Evolutionary conservation across 2,888 invertebrate genomes (phyloP).

Genomic region (Agonopterix heracliana): DNA sequence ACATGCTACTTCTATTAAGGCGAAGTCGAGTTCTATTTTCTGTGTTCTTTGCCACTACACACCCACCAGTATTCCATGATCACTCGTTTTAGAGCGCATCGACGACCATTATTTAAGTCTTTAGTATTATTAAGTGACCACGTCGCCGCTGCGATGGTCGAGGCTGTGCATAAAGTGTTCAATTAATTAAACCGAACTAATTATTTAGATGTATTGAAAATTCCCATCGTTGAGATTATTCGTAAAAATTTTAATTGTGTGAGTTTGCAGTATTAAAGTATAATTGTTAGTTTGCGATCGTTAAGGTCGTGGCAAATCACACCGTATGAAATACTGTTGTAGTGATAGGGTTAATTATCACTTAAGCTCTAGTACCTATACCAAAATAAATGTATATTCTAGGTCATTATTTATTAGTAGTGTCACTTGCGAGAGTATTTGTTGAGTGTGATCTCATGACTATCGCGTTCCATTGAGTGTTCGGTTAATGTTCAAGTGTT

Average conservation of each 20-base stretch:
- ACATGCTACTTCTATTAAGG: too few species aligned
- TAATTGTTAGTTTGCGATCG: conserved; percentile 36
- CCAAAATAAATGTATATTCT: conserved; percentile 67
- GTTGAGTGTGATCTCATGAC: conserved; percentile 68
- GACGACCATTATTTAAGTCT: conserved; percentile 64
- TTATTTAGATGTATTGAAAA: conserved; percentile 52
- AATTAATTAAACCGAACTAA: conserved; percentile 57
- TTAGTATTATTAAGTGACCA: conserved; percentile 50
- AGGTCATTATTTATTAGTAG: conserved; percentile 70
- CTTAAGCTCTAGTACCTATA: conserved; percentile 66
- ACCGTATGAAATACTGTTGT: conserved; percentile 35
- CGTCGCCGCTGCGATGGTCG: conserved; percentile 56
- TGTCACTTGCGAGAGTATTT: conserved; percentile 50
- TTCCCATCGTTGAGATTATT: conserved; percentile 69
- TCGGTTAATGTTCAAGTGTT: conserved; percentile 49
- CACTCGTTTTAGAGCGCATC: conserved; percentile 76
- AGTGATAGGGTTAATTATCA: conserved; percentile 32
- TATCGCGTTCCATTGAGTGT: conserved; percentile 43
- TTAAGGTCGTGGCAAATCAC: conserved; percentile 44
- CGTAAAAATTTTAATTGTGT: conserved; percentile 39
- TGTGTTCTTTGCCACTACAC: conserved; percentile 26
- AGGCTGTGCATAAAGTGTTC: conserved; percentile 76
- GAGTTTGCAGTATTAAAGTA: conserved; percentile 59
- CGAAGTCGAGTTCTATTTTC: too few species aligned
- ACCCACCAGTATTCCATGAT: conserved; percentile 74